phyloP scores from a whole-genome alignment of 2,113 vertebrate genomes.

The Argyrosomus japonicus region DNA sequence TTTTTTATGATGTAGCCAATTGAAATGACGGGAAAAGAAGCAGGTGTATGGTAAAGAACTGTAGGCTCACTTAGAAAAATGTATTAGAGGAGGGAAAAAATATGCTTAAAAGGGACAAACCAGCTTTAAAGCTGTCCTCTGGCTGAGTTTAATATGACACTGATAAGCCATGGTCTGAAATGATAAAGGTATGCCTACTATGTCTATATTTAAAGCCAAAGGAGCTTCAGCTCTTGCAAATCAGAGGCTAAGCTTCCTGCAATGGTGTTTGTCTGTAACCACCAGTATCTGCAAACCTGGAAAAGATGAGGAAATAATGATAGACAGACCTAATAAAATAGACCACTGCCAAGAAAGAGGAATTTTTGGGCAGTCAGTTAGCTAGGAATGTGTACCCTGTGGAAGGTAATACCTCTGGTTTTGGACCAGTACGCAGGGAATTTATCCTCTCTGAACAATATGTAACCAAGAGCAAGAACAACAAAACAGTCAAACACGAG shows the following conservation, averaged over 20 bases:
- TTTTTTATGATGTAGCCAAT: neutral
- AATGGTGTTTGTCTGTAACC: constrained; percentile 55
- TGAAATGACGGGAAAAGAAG: neutral
- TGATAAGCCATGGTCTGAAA: constrained; percentile 73
- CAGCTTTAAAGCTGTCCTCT: constrained; percentile 9
- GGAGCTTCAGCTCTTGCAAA: constrained; percentile 63
- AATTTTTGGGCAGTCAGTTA: constrained; percentile 72
- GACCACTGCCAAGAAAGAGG: constrained; percentile 65
- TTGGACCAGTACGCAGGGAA: constrained; percentile 35
- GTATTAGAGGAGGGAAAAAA: neutral
- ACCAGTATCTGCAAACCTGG: constrained; percentile 53
- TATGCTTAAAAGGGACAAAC: constrained; percentile 4
- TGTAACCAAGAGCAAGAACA: constrained; percentile 44
- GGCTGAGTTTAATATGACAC: constrained; percentile 77
- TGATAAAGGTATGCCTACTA: constrained; percentile 76
- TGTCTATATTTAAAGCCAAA: constrained; percentile 80
- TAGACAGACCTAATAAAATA: constrained; percentile 74
- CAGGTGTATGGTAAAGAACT: neutral
- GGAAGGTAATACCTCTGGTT: constrained; percentile 61
- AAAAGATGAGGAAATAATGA: constrained; percentile 74
- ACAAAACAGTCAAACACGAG: constrained; percentile 30
- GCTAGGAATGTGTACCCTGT: constrained; percentile 67
- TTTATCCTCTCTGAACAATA: constrained; percentile 50
- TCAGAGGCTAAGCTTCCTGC: constrained; percentile 62
- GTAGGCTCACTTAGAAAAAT: neutral